Evolutionary conservation across 1,140 invertebrate genomes (phyloP), one percentile per base, ranked within the genome.

Genomic region (Nomia melanderi): DNA sequence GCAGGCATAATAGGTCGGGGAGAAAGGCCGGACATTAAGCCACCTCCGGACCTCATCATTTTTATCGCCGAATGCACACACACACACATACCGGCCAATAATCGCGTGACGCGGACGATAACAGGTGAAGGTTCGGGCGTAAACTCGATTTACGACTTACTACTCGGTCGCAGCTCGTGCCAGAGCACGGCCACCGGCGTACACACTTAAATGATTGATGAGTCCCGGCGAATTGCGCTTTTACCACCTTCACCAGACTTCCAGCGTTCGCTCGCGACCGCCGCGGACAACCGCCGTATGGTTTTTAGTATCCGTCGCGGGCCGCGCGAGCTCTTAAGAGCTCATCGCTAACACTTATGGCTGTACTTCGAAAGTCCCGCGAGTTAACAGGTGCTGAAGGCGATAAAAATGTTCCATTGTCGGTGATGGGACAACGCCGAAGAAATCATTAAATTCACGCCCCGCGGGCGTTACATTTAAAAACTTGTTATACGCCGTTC

Each of bases 131-230:
- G 67, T 77, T 71, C 20, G 36, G 50, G 25, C 54, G 25, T 47
- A 59, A 77, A 47, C 31, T 50, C 54, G 56, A 82, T 81, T 82
- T 81, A 77, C 50, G 62, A 25, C 47, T 71, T 57, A 41, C 44
- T 77, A 70, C 50, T 70, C 65, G 31, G 53, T 56, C 17, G 60
- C 25, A 23, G 31, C 33, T 31, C 62, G 23, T 12, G 5, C 8
- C 7, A 8, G 12, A 36, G 7, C n/a, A 25, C 31, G 2, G 20
- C 6, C 17, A 6, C 27, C 17, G 44, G 8, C 29, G 36, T 77
- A 54, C 56, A 33, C 31, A 31, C 12, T 47, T 50, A 77, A 81
- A 41, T 82, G 79, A 82, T 82, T 57, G 67, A 82, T 81, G 80
- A 20, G n/a, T 1, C 31, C 17, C 39, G 31, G 47, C 11, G 73